Base-by-base conservation (phyloP, 1,140 invertebrate species). In the Elymnias hypermnestra region DNA sequence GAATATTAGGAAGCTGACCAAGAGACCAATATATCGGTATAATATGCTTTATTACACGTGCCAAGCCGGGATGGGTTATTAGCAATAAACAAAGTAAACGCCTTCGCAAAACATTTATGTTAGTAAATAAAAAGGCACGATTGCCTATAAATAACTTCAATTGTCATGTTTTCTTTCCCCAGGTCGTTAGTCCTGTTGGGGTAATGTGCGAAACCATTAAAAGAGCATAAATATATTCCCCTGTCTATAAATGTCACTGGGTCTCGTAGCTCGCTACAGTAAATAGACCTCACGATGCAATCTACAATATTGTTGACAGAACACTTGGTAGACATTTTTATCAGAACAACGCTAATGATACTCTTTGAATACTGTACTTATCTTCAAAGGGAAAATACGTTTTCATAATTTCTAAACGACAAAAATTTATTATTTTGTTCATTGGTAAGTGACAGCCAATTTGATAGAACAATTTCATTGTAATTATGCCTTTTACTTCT, bases 171-270 rank as follows among this genome's bases (percentile, higher is more conserved):
- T 68, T 67, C 64, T 66, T 64, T 65, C 53, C 57, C 59, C 48
- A 63, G 66, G 68, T 70, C 56, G 57, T 52, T 52, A 52, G 49
- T 52, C 44, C 36, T 45, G 35, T 46, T 37, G 29, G 48, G 59
- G 67, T 83, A 83, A 83, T 79, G 75, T 76, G 58, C 60, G 35
- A 52, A 29, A 54, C 70, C 75, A 83, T 79, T 79, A 83, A 78
- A 76, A 76, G 60, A 42, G 65, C 74, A 79, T 74, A 83, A 82
- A 82, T 82, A 77, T 64, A 60, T 54, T 62, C 66, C 67, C 63
- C 60, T 70, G 66, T 74, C 72, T 74, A 76, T 76, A 77, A 77
- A 81, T 45, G 69, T 76, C 75, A 61, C 45, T 38, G 63, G 40
- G 54, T 52, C 62, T 61, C 56, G 72, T 64, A 70, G 61, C 67